phyloP scores from a whole-genome alignment of 2,888 invertebrate genomes.

The Spisula solida region DNA sequence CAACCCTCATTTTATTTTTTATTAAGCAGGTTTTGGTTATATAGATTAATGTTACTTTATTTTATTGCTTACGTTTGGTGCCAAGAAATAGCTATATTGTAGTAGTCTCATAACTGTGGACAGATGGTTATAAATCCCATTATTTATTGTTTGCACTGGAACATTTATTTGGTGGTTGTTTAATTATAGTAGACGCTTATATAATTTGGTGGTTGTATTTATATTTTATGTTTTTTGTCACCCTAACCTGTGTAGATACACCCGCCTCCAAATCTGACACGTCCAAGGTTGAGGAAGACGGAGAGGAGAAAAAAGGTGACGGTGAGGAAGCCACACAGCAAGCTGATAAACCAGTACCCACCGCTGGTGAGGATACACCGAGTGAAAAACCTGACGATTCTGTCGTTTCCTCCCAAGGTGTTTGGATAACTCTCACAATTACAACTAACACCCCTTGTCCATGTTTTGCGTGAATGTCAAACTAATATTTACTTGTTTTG shows the following conservation, averaged over 20 bases:
- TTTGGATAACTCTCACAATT: conserved; percentile 39
- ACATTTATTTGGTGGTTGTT: neutral
- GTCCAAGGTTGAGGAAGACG: conserved; percentile 54
- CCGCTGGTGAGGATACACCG: conserved; percentile 60
- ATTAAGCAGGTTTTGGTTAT: neutral
- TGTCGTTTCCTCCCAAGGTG: conserved; percentile 67
- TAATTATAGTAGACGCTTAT: neutral
- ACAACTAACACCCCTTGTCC: conserved; percentile 34
- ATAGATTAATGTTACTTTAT: neutral
- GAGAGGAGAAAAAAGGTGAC: conserved; percentile 53
- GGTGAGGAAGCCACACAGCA: conserved; percentile 51
- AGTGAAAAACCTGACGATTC: conserved; percentile 63
- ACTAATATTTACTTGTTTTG: conserved; percentile 17
- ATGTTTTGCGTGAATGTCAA: neutral
- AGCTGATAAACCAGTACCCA: conserved; percentile 53
- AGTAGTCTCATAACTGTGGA: neutral
- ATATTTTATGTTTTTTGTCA: conserved; percentile 29
- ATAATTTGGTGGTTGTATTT: conserved; percentile 27
- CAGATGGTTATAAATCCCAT: neutral
- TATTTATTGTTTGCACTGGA: neutral
- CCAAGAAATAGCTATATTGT: neutral
- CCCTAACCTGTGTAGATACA: conserved; percentile 51
- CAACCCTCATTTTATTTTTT: neutral
- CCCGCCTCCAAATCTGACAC: conserved; percentile 57
- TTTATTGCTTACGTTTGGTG: conserved; percentile 7